phyloP scores from a whole-genome alignment of 2,797 vertebrate species.

The Hephaestus fuliginosus region DNA sequence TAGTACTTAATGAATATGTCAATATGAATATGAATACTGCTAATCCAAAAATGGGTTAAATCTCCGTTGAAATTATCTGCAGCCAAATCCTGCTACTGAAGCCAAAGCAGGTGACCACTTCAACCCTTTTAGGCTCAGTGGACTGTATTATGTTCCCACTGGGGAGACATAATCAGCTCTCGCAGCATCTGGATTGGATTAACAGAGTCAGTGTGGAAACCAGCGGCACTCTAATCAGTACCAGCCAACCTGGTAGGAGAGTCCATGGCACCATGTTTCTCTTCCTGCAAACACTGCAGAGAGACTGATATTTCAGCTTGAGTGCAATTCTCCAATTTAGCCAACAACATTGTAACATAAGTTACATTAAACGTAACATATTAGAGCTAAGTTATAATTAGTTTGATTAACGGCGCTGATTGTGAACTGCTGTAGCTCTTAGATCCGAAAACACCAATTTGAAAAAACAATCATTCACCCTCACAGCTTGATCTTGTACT shows the following conservation, averaged over 20 bases:
- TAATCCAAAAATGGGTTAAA: slow-evolving; percentile 59
- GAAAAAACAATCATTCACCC: neutral
- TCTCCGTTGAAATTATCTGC: slow-evolving; percentile 46
- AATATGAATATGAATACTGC: neutral
- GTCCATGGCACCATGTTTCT: neutral
- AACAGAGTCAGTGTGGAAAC: slow-evolving; percentile 54
- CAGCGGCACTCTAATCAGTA: slow-evolving; percentile 52
- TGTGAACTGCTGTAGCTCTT: slow-evolving; percentile 26
- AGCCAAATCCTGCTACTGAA: slow-evolving; percentile 50
- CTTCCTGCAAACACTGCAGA: slow-evolving; percentile 16
- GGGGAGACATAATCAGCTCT: slow-evolving; percentile 68
- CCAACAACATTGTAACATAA: neutral
- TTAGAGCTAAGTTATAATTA: slow-evolving; percentile 14
- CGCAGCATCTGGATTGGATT: slow-evolving; percentile 68
- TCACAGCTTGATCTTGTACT: slow-evolving; percentile 29
- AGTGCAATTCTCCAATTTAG: slow-evolving; percentile 2
- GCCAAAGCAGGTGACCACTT: slow-evolving; percentile 63
- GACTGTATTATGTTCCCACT: slow-evolving; percentile 55
- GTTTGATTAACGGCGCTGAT: slow-evolving; percentile 17
- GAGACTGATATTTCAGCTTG: neutral
- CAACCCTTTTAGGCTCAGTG: slow-evolving; percentile 50
- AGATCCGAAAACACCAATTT: slow-evolving; percentile 20
- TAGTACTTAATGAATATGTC: slow-evolving; percentile 12
- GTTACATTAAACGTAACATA: slow-evolving; percentile 1
- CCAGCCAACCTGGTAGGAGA: slow-evolving; percentile 35